These are phyloP conservation scores for Cricetomys ansorgei DNA, from an alignment of 2,113 vertebrate genomes.

Conservation along the genomic window DNA sequence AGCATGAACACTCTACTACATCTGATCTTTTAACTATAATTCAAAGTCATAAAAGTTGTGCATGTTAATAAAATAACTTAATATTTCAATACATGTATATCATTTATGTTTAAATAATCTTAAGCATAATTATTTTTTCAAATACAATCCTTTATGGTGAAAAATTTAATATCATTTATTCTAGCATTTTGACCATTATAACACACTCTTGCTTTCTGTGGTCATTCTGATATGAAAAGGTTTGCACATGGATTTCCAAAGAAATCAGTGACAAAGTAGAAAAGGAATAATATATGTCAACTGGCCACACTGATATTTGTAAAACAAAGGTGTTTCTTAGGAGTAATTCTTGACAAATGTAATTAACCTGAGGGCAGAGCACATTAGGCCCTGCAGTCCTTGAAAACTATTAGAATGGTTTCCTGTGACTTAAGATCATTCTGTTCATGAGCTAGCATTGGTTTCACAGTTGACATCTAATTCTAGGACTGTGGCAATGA, in stretches of 20 bases:
- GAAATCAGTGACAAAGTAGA: background rate
- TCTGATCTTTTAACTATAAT: background rate
- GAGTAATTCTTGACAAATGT: background rate
- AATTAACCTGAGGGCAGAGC: background rate
- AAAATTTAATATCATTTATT: background rate
- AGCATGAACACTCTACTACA: background rate
- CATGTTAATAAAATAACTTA: background rate
- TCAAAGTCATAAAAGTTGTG: background rate
- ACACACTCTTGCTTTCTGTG: background rate
- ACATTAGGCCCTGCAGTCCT: background rate
- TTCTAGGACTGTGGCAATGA: background rate
- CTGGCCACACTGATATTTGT: too few relatives aligned
- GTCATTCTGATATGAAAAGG: background rate
- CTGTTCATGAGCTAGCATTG: background rate
- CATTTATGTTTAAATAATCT: background rate
- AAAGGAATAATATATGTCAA: background rate
- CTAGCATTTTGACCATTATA: background rate
- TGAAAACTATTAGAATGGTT: background rate
- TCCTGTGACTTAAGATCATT: background rate
- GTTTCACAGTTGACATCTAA: background rate
- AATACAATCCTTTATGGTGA: background rate
- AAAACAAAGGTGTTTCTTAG: background rate
- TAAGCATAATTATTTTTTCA: background rate
- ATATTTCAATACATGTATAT: background rate
- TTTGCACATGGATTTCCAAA: background rate